A percentile compares a stretch with the other conserved stretches of the same genome.
Evolutionary conservation across 2,113 vertebrate species (phyloP).

Genomic region (Tringa solitaria): DNA sequence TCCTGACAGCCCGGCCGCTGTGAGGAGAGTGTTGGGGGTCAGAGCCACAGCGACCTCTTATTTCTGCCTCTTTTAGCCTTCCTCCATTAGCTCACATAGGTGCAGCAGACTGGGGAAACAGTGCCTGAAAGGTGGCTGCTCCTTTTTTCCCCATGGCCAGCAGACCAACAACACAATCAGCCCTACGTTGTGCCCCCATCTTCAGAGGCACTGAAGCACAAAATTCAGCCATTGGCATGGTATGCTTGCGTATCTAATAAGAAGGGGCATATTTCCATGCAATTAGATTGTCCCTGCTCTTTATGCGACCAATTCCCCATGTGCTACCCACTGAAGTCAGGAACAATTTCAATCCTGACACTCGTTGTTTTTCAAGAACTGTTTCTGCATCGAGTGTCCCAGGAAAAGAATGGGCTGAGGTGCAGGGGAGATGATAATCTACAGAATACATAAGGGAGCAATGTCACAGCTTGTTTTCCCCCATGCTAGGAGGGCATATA

Average conservation of each 20-base stretch:
- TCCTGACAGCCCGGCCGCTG: background rate
- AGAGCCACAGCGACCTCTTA: background rate
- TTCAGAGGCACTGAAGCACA: background rate
- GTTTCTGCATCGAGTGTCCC: rapidly evolving
- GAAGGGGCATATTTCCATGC: background rate
- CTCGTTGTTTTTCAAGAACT: background rate
- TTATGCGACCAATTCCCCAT: background rate
- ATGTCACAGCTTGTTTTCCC: background rate
- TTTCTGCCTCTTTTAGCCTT: background rate
- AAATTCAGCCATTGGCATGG: background rate
- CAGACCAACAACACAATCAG: background rate
- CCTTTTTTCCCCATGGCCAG: background rate
- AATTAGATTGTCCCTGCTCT: background rate
- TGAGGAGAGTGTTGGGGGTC: background rate
- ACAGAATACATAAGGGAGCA: background rate
- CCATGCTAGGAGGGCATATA: background rate
- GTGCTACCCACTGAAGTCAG: background rate
- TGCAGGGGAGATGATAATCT: background rate
- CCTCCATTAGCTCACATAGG: background rate
- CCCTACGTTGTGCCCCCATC: background rate
- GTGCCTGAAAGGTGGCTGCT: background rate
- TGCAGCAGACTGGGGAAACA: background rate
- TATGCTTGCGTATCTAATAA: background rate
- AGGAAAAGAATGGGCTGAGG: background rate
- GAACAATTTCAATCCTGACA: background rate